Conservation (phyloP, 2,113 vertebrate genomes). For the Candoia aspera region DNA sequence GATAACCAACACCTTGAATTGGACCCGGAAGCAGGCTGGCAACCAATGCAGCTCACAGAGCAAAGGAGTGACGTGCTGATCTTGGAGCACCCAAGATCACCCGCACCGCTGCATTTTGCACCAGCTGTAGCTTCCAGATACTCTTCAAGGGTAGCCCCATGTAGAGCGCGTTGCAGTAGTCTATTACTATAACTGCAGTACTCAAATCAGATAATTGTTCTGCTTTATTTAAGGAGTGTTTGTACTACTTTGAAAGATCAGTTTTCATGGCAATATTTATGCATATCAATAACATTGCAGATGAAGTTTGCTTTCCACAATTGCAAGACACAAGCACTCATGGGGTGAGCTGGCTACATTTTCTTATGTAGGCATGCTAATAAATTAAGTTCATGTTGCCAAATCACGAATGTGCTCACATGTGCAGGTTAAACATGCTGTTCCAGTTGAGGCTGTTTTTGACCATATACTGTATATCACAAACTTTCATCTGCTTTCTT, state of each 20-base stretch:
- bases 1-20: too few species aligned
- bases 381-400: background rate
- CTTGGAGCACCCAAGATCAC: too few species aligned
- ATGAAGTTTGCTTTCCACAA: background rate
- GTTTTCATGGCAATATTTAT: background rate
- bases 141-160: too few species aligned
- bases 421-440: background rate
- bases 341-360: background rate
- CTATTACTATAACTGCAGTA: background rate
- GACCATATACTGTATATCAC: background rate
- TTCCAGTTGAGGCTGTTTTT: background rate
- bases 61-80: too few species aligned
- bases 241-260: background rate
- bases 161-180: too few species aligned
- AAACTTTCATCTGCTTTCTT: background rate
- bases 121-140: too few species aligned
- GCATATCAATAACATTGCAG: background rate
- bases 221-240: background rate
- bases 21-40: too few species aligned
- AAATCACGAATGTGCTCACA: background rate
- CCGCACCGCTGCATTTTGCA: too few species aligned
- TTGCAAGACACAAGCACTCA: background rate
- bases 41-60: too few species aligned
- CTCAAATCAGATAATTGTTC: background rate
- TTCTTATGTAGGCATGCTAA: background rate